These are phyloP conservation scores for Cheilosia scutellata DNA, from an alignment of 2,888 invertebrate species.

Conservation along the genomic window DNA sequence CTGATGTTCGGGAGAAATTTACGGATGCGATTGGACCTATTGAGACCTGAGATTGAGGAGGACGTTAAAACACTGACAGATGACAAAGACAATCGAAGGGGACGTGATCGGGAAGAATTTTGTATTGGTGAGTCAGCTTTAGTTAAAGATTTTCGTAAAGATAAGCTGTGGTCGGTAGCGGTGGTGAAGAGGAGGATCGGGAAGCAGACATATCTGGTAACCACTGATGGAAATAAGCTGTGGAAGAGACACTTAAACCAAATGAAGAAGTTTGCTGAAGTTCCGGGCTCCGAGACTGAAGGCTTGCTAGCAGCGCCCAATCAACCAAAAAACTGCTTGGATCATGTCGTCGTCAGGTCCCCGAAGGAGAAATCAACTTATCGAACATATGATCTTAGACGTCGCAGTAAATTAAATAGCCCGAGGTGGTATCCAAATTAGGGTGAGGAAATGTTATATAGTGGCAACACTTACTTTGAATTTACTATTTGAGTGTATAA, in stretches of 20 bases:
- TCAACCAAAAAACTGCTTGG: not conserved
- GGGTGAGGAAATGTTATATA: constrained; percentile 1
- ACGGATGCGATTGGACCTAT: constrained; percentile 5
- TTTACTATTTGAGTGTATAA: not conserved
- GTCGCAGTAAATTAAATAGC: not conserved
- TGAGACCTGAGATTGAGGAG: not conserved
- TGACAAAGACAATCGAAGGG: not conserved
- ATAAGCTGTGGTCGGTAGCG: not conserved
- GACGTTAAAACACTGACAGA: not conserved
- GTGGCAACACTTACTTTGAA: constrained; percentile 1
- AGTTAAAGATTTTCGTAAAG: constrained; percentile 22
- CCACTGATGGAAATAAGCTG: not conserved
- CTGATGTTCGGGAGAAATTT: not conserved
- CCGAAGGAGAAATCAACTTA: not conserved
- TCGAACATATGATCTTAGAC: not conserved
- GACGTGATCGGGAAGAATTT: constrained; percentile 1
- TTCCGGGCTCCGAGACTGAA: not conserved
- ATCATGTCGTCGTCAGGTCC: constrained; percentile 1
- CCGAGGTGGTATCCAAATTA: not conserved
- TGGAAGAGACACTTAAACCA: constrained; percentile 6
- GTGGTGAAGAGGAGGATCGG: constrained; percentile 9
- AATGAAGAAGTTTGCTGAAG: not conserved
- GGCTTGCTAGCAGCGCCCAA: not conserved
- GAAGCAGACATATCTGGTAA: constrained; percentile 9
- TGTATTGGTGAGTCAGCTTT: constrained; percentile 12